These are phyloP conservation scores for Sula dactylatra DNA, from an alignment of 2,113 vertebrate genomes.

Conservation along the genomic window DNA sequence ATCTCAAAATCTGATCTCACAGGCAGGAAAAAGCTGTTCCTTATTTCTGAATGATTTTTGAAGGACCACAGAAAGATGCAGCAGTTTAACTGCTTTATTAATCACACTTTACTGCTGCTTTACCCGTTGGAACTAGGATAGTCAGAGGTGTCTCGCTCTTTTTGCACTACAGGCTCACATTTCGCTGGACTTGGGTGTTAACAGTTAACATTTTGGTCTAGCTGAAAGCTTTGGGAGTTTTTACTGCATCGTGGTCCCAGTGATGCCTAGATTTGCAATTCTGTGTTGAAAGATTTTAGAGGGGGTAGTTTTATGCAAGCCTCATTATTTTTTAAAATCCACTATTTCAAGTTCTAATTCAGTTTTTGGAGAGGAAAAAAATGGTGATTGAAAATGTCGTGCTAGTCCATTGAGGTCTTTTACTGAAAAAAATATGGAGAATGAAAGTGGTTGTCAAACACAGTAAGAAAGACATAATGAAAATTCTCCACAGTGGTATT, in stretches of 20 bases:
- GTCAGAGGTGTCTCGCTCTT: background rate
- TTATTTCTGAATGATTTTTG: conserved; percentile 43
- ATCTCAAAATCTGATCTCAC: conserved; percentile 17
- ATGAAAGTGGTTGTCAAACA: background rate
- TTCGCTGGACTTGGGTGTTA: background rate
- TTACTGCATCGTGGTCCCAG: background rate
- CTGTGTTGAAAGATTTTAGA: background rate
- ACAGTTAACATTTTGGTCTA: background rate
- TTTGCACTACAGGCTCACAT: background rate
- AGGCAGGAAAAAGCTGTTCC: background rate
- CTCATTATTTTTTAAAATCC: background rate
- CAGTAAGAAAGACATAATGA: background rate
- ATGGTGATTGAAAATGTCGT: background rate
- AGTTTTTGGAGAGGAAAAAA: background rate
- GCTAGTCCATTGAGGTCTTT: background rate
- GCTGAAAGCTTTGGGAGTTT: background rate
- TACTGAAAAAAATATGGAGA: background rate
- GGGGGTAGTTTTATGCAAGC: background rate
- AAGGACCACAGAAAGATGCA: conserved; percentile 15
- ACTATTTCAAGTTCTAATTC: background rate
- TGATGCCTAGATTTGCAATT: background rate
- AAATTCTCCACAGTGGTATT: background rate
- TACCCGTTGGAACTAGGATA: background rate
- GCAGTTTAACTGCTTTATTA: conserved; percentile 33
- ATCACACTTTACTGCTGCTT: conserved; percentile 15